Evolutionary conservation across 2,113 vertebrate genomes (phyloP).

Genomic region (Proteles cristata): DNA sequence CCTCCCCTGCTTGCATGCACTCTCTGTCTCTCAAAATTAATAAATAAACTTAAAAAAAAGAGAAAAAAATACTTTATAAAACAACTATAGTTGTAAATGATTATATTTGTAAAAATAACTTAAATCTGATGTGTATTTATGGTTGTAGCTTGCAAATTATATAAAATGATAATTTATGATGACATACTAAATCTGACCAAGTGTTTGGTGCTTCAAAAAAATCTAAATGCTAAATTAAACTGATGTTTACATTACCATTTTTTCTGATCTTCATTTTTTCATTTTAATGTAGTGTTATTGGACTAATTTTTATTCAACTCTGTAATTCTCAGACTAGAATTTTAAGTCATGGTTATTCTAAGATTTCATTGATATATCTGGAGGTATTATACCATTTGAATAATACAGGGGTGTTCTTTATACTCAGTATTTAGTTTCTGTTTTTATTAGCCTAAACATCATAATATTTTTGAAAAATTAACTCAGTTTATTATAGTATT

Average conservation of each 20-base stretch:
- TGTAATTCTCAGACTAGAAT: not conserved
- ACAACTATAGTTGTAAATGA: not conserved
- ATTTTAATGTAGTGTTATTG: not conserved
- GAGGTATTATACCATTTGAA: not conserved
- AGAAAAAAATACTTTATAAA: too few species aligned
- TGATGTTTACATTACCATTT: not conserved
- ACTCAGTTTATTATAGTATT: not conserved
- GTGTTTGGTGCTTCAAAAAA: not conserved
- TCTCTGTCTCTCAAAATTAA: too few species aligned
- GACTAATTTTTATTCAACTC: not conserved
- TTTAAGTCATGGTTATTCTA: not conserved
- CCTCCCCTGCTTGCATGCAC: too few species aligned
- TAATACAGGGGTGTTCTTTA: not conserved
- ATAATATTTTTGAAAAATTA: not conserved
- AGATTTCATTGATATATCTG: not conserved
- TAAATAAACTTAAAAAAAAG: too few species aligned
- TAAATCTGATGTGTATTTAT: not conserved
- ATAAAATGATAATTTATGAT: not conserved
- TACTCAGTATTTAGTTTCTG: constrained; percentile 32
- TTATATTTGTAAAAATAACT: constrained; percentile 21
- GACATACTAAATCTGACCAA: not conserved
- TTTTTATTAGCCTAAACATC: not conserved
- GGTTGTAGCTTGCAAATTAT: not conserved
- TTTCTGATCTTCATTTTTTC: not conserved
- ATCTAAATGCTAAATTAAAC: not conserved